Evolutionary conservation across 2,888 invertebrate species (phyloP).

Genomic region (Phaonia tiefii): DNA sequence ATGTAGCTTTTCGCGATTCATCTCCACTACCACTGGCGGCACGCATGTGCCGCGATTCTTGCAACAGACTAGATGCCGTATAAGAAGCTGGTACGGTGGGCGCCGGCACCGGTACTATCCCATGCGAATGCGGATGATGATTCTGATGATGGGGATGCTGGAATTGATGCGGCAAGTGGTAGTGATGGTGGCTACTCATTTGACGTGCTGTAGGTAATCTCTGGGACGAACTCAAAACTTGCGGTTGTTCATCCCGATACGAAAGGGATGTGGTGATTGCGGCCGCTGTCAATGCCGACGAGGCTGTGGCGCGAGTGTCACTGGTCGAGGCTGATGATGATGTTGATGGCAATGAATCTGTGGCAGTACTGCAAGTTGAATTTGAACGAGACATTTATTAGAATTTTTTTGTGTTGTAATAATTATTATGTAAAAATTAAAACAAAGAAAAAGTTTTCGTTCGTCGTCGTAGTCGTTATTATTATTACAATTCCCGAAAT

Average conservation of each 20-base stretch:
- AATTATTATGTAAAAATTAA: neutral
- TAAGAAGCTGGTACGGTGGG: slow-evolving; percentile 75
- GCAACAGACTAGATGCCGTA: slow-evolving; percentile 65
- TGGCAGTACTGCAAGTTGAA: slow-evolving; percentile 70
- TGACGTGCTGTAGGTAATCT: slow-evolving; percentile 72
- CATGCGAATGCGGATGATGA: slow-evolving; percentile 75
- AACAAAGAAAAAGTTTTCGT: neutral
- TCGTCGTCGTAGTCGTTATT: neutral
- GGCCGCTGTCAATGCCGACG: slow-evolving; percentile 58
- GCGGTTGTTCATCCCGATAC: slow-evolving; percentile 63
- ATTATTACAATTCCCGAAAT: slow-evolving; percentile 42
- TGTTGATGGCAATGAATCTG: slow-evolving; percentile 65
- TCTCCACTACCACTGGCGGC: slow-evolving; percentile 61
- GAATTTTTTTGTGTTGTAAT: slow-evolving; percentile 17
- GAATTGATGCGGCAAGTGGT: slow-evolving; percentile 79
- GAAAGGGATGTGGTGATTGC: slow-evolving; percentile 67
- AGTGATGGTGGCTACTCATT: slow-evolving; percentile 77
- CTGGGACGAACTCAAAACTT: slow-evolving; percentile 70
- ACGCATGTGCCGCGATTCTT: slow-evolving; percentile 65
- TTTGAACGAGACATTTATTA: slow-evolving; percentile 68
- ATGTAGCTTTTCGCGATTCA: slow-evolving; percentile 64
- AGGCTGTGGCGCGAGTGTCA: slow-evolving; percentile 62
- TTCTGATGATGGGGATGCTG: slow-evolving; percentile 79
- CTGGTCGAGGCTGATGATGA: slow-evolving; percentile 63
- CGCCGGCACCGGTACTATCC: slow-evolving; percentile 75